phyloP scores from a whole-genome alignment of 1,140 invertebrate species.

The Diabrotica virgifera region DNA sequence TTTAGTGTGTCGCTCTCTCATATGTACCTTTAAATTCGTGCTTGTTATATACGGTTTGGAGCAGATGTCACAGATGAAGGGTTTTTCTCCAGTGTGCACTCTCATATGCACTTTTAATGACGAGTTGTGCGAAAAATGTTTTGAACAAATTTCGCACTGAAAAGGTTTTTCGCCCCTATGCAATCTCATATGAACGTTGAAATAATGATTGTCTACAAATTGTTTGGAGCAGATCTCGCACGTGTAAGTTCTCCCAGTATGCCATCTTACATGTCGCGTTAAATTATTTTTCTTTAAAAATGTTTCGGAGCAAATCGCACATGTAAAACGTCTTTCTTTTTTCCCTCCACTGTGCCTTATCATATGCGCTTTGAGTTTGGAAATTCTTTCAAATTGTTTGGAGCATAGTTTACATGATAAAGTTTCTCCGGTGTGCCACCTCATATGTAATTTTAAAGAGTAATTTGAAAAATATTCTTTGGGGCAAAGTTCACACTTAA shows the following conservation, averaged over 20 bases:
- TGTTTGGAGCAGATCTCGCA: conserved; percentile 38
- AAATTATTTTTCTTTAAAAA: too few species aligned
- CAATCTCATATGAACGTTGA: background rate
- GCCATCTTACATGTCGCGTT: too few species aligned
- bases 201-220: background rate
- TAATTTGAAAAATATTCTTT: background rate
- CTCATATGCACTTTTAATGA: conserved; percentile 59
- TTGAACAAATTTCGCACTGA: background rate
- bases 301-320: too few species aligned
- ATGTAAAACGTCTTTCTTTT: too few species aligned
- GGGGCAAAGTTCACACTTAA: background rate
- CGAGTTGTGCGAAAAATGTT: conserved; percentile 32
- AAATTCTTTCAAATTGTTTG: background rate
- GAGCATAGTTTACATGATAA: too few species aligned
- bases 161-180: background rate
- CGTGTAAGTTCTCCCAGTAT: conserved; percentile 25
- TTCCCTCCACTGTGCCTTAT: too few species aligned
- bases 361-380: too few species aligned
- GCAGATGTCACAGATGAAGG: conserved; percentile 53
- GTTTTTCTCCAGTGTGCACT: conserved; percentile 40
- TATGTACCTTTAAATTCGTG: conserved; percentile 55
- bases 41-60: conserved; percentile 52
- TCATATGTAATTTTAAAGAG: background rate
- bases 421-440: background rate
- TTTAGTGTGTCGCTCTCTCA: conserved; percentile 54